Base-by-base conservation (phyloP, 2,797 vertebrate genomes). In the Champsocephalus gunnari region DNA sequence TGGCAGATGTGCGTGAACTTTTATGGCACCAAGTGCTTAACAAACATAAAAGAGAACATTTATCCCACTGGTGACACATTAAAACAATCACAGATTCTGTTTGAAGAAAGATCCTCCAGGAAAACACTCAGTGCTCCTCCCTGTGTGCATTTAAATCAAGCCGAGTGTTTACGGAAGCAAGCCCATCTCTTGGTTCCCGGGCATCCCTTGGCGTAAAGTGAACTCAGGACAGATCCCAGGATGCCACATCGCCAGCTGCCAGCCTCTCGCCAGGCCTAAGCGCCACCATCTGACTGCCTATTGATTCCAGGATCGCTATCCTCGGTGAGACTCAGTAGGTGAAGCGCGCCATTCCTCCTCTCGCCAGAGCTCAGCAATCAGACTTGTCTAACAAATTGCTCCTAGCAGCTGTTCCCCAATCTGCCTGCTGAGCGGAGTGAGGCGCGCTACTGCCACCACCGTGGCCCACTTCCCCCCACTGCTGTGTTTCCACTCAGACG, bases 321-420 rank as follows among this genome's bases (percentile, higher is more conserved):
- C 68, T 79, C 11, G 53, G 75, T 75, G 78, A 75, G 67, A 57
- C 49, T 70, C 66, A 28, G 49, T 17, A 73, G 72, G 78, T 84
- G 68, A 82, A 85, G 61, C 5, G 3, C 48, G 34, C 45, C n/a
- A 47, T 17, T 53, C 58, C 71, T 81, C 83, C 79, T 73, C 82
- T 77, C 50, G 6, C 81, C 80, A 63, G 74, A 47, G 60, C 72
- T 77, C 65, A 61, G 72, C 86, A 79, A 79, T 87, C 85, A 71
- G 77, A 90, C 86, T 81, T 84, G 89, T 88, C 89, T 88, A 92
- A 90, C 84, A 89, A 92, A 91, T 90, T 89, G 87, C 79, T 89
- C 80, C 71, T 65, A 91, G 87, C 90, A 92, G 90, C 89, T 93
- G 90, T 81, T 92, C 81, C 72, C 76, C 88, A 89, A 86, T 92